Evolutionary conservation across 2,797 vertebrate species (phyloP), one percentile per base, ranked within the genome.

Genomic region (Enteromius anoplus): DNA sequence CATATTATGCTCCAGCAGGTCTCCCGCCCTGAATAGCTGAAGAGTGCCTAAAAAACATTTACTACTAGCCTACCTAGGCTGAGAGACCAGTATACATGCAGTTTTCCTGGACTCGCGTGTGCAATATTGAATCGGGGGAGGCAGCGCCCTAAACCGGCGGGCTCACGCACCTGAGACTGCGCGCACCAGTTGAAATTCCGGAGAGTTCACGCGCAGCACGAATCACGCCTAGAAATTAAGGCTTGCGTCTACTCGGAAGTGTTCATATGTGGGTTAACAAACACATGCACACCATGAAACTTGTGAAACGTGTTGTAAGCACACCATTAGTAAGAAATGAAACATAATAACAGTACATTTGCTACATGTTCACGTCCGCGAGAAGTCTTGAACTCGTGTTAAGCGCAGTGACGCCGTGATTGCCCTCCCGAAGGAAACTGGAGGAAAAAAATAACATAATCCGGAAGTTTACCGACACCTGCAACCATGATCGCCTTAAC

Each of bases 391-490:
- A 68, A 29, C 64, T 72, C 21, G 58, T 21, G 51, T 49, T 53
- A 29, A 37, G 76, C 58, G 37, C 68, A 23, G 80, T 82, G 80
- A 78, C 84, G 87, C 77, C 34, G 78, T 37, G 68, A 69, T 47
- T 58, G 6, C 62, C 66, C 26, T 65, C 17, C 76, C 15, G 84
- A 85, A 88, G 68, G 80, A 32, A 69, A 62, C 12, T 19, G 70
- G 42, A 26, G 40, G n/a, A 55, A 47, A 79, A 80, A 82, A 85
- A 73, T 60, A 75, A 77, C 69, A 82, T 47, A 82, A 85, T 84
- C 83, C 86, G 86, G 88, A 89, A 88, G 87, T 89, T 86, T 84
- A 86, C 65, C 79, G 32, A 87, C 88, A 89, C 85, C 88, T 89
- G 88, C 77, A 47, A 69, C 76, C 62, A 68, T 78, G 72, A 51